Evolutionary conservation across 2,113 vertebrate species (phyloP), one percentile per base, ranked within the genome.

Genomic region (Saguinus imperator): DNA sequence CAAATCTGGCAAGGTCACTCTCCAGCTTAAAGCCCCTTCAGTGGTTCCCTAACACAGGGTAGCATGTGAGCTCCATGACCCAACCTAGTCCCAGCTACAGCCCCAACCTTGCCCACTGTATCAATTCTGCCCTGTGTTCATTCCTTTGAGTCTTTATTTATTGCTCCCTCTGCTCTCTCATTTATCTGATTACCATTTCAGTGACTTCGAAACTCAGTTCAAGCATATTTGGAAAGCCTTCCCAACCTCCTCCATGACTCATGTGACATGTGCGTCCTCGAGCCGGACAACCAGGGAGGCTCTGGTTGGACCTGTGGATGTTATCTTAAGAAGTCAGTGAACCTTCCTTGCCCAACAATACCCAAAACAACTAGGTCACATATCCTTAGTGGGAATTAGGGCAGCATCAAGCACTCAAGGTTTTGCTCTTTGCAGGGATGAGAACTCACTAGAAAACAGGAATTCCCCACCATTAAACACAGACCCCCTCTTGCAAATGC

Each of bases 181-280:
- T 68, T 55, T 23, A 89, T 8, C 35, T 50, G 13, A n/a, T 40
- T 55, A 29, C 35, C 40, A 75, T n/a, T 10, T 85, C 21, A 70
- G 35, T 10, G 48, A 61, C 64, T 88, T 80, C 35, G 64, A 86
- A 96, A 77, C 77, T 81, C 55, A 80, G 82, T 50, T 43, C 18
- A 52, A 76, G 25, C 1, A 12, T 76, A 23, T 76, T n/a, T 90
- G 81, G 61, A 68, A 95, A 93, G 58, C 58, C 80, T 77, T 89
- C 29, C 29, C 23, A 35, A 72, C 12, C 12, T 76, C 72, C 57
- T 76, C 11, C 0, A 66, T 40, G 29, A 93, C 45, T 32, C 11
- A 27, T n/a, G 27, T 75, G 64, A 66, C 80, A 43, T 16, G 10
- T n/a, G 9, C 20, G 4, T 64, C 37, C 52, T 14, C 4, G 0